Conservation (phyloP, 2,888 invertebrate genomes). For the Epinotia nisella region DNA sequence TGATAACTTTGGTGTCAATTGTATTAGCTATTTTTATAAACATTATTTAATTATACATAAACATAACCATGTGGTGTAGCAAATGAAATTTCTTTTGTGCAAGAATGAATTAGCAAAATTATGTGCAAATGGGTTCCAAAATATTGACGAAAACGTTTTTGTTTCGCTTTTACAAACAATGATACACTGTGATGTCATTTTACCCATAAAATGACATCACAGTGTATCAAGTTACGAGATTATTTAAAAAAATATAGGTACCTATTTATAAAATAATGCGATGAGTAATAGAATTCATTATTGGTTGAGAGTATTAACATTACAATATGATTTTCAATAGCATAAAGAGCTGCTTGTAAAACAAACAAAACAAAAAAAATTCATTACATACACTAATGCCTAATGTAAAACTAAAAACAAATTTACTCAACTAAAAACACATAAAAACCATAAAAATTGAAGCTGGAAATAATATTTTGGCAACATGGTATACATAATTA, state of each 20-base stretch:
- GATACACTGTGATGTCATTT: slow-evolving; percentile 17
- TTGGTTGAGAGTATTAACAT: slow-evolving; percentile 18
- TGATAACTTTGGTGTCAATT: slow-evolving; percentile 15
- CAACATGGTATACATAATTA: slow-evolving; percentile 5
- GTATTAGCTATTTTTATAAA: slow-evolving; percentile 16
- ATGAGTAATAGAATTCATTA: background rate
- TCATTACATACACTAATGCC: slow-evolving; percentile 5
- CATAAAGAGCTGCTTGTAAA: background rate
- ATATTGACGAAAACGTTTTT: slow-evolving; percentile 42
- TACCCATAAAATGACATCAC: too few species aligned
- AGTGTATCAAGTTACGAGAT: background rate
- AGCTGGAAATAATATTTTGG: slow-evolving; percentile 5
- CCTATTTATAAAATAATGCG: background rate
- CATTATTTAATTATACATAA: slow-evolving; percentile 6
- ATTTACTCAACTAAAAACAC: slow-evolving; percentile 4
- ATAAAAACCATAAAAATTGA: slow-evolving; percentile 4
- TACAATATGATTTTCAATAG: slow-evolving; percentile 9
- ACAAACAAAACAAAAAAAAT: slow-evolving; percentile 12
- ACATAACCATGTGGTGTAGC: slow-evolving; percentile 3
- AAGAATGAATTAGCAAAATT: background rate
- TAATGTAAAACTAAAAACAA: background rate
- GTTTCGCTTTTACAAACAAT: slow-evolving; percentile 5
- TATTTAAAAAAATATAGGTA: background rate
- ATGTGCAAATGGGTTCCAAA: slow-evolving; percentile 55
- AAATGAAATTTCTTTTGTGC: slow-evolving; percentile 1